A percentile compares a stretch with the other conserved stretches of the same genome.
These are phyloP conservation scores for Anthopleura xanthogrammica DNA, from an alignment of 92 coral and sea anemone species.

Conservation along the genomic window DNA sequence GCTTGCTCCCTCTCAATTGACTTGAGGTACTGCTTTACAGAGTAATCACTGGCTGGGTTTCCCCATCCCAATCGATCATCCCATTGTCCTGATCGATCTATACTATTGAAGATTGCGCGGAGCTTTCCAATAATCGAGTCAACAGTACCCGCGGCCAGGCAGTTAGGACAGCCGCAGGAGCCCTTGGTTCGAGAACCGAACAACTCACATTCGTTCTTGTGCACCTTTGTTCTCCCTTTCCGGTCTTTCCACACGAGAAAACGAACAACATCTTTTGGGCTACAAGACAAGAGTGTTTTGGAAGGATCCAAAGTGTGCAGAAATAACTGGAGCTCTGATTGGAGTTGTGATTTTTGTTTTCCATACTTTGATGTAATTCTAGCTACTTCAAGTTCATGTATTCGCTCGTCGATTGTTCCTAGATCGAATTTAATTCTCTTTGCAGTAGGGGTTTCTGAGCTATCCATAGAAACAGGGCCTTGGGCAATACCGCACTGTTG, in stretches of 20 bases:
- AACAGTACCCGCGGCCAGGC: conserved; percentile 69
- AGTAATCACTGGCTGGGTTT: conserved; percentile 56
- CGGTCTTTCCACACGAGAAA: conserved; percentile 56
- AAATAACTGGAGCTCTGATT: conserved; percentile 32
- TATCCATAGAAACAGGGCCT: background rate
- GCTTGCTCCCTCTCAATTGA: conserved; percentile 32
- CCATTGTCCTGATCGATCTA: conserved; percentile 61
- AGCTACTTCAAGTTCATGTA: conserved; percentile 33
- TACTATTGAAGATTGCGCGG: conserved; percentile 36
- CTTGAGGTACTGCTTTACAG: conserved; percentile 48
- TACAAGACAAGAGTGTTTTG: conserved; percentile 28
- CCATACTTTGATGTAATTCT: conserved; percentile 14
- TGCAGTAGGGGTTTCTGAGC: background rate
- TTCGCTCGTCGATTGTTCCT: conserved; percentile 32
- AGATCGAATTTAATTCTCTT: conserved; percentile 34
- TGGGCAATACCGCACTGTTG: conserved; percentile 38
- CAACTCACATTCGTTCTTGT: conserved; percentile 18
- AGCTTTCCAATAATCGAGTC: conserved; percentile 48
- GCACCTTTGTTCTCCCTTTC: conserved; percentile 49
- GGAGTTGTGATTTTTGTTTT: conserved; percentile 45
- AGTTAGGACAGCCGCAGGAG: conserved; percentile 51
- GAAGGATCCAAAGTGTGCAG: conserved; percentile 19
- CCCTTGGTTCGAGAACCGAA: conserved; percentile 28
- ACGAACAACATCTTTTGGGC: conserved; percentile 40
- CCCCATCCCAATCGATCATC: conserved; percentile 51